These are phyloP conservation scores for Chrysolina americana DNA, from an alignment of 2,888 invertebrate genomes.

Conservation along the genomic window DNA sequence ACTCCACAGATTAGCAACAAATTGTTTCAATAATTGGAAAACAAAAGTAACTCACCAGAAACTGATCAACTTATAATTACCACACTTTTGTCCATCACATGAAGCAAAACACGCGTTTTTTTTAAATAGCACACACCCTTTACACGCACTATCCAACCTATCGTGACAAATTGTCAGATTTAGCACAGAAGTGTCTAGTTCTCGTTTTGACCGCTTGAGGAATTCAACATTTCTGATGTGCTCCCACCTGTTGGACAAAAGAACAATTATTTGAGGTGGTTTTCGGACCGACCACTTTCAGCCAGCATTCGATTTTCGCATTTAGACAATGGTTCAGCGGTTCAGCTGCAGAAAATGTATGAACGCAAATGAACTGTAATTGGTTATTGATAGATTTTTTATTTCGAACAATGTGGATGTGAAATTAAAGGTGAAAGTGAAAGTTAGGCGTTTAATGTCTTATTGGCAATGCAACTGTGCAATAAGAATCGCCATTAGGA, in stretches of 20 bases:
- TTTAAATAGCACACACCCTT: conserved; percentile 62
- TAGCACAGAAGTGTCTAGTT: conserved; percentile 6
- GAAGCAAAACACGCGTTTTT: conserved; percentile 60
- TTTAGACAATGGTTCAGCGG: too few relatives aligned
- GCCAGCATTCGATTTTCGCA: too few relatives aligned
- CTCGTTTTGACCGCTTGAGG: not conserved
- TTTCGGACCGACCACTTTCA: too few relatives aligned
- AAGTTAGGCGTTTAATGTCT: too few relatives aligned
- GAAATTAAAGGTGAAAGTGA: too few relatives aligned
- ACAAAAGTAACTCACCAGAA: conserved; percentile 54
- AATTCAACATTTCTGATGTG: not conserved
- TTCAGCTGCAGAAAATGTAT: too few relatives aligned
- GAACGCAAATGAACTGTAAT: too few relatives aligned
- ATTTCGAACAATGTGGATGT: too few relatives aligned
- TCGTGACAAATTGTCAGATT: conserved; percentile 61
- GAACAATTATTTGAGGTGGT: not conserved
- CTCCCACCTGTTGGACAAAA: not conserved
- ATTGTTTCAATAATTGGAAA: not conserved
- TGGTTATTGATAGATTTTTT: too few relatives aligned
- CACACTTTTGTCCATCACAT: conserved; percentile 62
- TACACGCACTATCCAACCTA: conserved; percentile 59
- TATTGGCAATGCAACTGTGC: too few relatives aligned
- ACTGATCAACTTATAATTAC: conserved; percentile 51
- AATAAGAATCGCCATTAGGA: too few relatives aligned
- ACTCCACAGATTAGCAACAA: not conserved